Evolutionary conservation across 2,113 vertebrate species (phyloP).

Genomic region (Gnathonemus longibarbis): DNA sequence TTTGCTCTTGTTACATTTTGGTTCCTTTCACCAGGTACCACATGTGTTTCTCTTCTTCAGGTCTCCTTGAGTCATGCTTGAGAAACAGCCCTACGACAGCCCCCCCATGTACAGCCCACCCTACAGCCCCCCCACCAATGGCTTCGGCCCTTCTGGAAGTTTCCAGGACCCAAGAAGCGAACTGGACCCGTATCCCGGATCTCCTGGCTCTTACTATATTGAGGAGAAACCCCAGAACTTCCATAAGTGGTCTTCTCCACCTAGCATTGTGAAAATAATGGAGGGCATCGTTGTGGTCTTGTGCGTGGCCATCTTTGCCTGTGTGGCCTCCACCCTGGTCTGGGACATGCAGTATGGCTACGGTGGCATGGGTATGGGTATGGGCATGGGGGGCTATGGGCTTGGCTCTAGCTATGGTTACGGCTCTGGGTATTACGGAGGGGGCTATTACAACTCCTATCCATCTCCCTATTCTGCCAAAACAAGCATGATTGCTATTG

Average conservation of each 20-base stretch:
- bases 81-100: constrained; percentile 62
- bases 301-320: constrained; percentile 72
- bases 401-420: constrained; percentile 19
- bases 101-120: constrained; percentile 66
- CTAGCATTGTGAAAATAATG: constrained; percentile 65
- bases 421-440: constrained; percentile 55
- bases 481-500: constrained; percentile 74
- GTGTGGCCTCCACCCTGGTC: constrained; percentile 75
- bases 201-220: constrained; percentile 65
- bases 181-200: constrained; percentile 58
- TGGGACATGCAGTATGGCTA: constrained; percentile 69
- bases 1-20: not conserved
- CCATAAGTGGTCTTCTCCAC: constrained; percentile 72
- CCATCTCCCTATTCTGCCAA: constrained; percentile 72
- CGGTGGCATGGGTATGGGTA: constrained; percentile 42
- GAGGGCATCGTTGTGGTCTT: constrained; percentile 54
- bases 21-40: not conserved
- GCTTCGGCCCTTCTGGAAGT: constrained; percentile 52
- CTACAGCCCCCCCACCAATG: constrained; percentile 50
- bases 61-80: constrained; percentile 54
- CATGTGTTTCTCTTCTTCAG: constrained; percentile 17
- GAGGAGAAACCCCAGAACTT: constrained; percentile 67
- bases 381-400: constrained; percentile 30
- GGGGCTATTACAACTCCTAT: constrained; percentile 54
- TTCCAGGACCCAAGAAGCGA: constrained; percentile 55